Base-by-base conservation (phyloP, 2,888 invertebrate genomes). In the Drosophila niveifrons region DNA sequence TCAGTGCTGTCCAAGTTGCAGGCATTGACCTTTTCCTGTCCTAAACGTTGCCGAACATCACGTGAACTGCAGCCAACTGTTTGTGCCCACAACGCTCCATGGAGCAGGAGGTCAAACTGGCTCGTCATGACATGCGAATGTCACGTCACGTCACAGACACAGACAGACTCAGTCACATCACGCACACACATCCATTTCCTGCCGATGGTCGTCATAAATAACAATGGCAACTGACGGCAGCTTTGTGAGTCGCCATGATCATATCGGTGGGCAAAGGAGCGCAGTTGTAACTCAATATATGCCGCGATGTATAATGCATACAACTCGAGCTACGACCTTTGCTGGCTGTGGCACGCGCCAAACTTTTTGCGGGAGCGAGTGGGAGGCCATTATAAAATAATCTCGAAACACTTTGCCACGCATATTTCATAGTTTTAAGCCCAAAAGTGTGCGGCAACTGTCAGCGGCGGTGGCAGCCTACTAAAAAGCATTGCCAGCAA, bases 131-230 rank as follows among this genome's bases (percentile, higher is more conserved):
- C 83, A 79, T 65, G 64, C 55, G 59, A 67, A 70, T 62, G 82
- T 67, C 70, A 68, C 65, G 44, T 57, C 55, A 52, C 55, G 55
- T 58, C 56, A 67, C 66, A 36, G n/a, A 36, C 34, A 34, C 34
- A 31, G 3, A 3, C 34, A 34, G 3, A 3, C 34, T 11, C 34
- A 34, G 28, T 59, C 53, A 51, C 61, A 51, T 41, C 48, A 52
- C 43, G 72, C 68, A 76, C 70, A 76, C 73, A 75, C 67, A 76
- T 68, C 63, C 73, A 69, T 77, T 88, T 83, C 72, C 74, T 69
- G 74, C 61, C 85, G 67, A 67, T 59, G 73, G 50, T 55, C 48
- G 52, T 68, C 80, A 88, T 88, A 86, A 83, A 86, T 86, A 86
- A 75, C 86, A 88, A 83, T 72, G 34, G 34, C 9, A 34, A 11